Percentiles rank a stretch among this genome's conserved stretches.
Evolutionary conservation across 2,113 vertebrate species (phyloP).

Genomic region (Columba livia): DNA sequence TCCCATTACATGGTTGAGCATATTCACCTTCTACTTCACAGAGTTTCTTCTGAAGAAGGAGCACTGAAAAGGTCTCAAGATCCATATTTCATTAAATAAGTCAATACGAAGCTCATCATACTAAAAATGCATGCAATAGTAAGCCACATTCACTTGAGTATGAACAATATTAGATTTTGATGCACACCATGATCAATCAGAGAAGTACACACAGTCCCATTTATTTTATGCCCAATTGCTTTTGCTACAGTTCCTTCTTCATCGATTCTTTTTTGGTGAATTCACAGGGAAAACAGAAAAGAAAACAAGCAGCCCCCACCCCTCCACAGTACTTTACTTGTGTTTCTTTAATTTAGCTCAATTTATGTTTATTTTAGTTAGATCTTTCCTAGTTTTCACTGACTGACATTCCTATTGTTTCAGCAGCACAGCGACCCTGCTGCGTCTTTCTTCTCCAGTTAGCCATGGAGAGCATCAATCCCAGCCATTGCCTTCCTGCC

Average conservation of each 20-base stretch:
- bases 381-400: neutral
- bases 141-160: neutral
- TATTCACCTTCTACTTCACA: neutral
- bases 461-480: neutral
- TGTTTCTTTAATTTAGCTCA: neutral
- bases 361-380: neutral
- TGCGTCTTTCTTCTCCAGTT: neutral
- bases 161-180: neutral
- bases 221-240: neutral
- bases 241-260: neutral
- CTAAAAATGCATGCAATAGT: neutral
- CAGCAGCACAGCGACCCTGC: neutral
- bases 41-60: neutral
- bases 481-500: neutral
- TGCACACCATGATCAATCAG: neutral
- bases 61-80: neutral
- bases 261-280: neutral
- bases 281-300: neutral
- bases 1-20: neutral
- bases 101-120: neutral
- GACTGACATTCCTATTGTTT: neutral
- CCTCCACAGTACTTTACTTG: neutral
- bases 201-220: neutral
- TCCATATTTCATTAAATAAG: neutral
- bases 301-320: neutral